Base-by-base conservation (phyloP, 2,113 vertebrate genomes). In the Aramus guarauna region DNA sequence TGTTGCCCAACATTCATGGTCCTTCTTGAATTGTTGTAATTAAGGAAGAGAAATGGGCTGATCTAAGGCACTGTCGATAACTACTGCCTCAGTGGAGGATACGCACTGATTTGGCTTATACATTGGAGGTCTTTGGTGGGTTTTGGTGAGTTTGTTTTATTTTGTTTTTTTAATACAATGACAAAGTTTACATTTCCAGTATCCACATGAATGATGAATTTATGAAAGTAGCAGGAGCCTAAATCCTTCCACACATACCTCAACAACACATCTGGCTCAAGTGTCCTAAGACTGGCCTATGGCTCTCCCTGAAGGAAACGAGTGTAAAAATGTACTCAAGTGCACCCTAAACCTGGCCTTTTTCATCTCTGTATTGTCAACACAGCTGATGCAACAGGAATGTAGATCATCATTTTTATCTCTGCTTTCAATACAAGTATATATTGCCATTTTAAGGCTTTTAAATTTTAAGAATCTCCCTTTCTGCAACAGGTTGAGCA, bases 281-380 rank as follows among this genome's bases (percentile, higher is more conserved):
- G 52, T 24, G 34, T 85, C 64, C 60, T 17, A 27, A 79, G 48
- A 36, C 20, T 55, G 41, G 50, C 16, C 41, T 59, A 1, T 41
- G 45, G 19, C 20, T 56, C 56, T 69, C 36, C 41, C 26, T 45
- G 63, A 75, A 67, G 50, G 24, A 90, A 95, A 73, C 26, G 9
- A 55, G 10, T 30, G 13, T 17, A 21, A 62, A 88, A 85, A 58
- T 3, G 6, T 32, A 24, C 34, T 32, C 41, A 63, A 43, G 18
- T 22, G 34, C 48, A n/a, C 10, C 4, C 16, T 37, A 77, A 90
- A 45, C 3, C 3, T 0, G 4, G 6, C 1, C 26, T 17, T 41
- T 75, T 64, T 45, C 5, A 19, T 34, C 53, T 76, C 36, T 66
- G 5, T 53, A 9, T 26, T n/a, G 34, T 34, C 24, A 82, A 36